Conservation (phyloP, 2,797 vertebrate genomes). For the Chelmon rostratus region DNA sequence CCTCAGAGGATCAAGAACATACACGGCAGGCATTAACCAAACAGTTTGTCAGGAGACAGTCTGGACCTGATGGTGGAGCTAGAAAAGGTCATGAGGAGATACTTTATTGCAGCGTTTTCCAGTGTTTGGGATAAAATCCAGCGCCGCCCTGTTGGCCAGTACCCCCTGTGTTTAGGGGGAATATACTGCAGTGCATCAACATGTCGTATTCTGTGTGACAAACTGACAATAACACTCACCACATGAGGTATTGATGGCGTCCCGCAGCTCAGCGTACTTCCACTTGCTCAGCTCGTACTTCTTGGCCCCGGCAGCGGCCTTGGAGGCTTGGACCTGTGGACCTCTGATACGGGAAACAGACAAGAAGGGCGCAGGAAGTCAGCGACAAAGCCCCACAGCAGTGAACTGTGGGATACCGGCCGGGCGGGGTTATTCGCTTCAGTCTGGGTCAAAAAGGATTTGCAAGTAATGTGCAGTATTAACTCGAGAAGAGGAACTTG, state of each 20-base stretch:
- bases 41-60: too few relatives aligned
- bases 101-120: too few relatives aligned
- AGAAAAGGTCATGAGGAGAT: too few relatives aligned
- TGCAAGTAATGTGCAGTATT: neutral
- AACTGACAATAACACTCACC: conserved; percentile 84
- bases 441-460: neutral
- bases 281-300: conserved; percentile 98
- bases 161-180: too few relatives aligned
- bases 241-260: conserved; percentile 98
- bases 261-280: conserved; percentile 97
- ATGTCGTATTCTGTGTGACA: neutral
- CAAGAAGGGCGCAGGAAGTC: conserved; percentile 26
- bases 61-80: too few relatives aligned
- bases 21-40: too few relatives aligned
- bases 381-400: conserved; percentile 20
- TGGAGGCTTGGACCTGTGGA: conserved; percentile 93
- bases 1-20: neutral
- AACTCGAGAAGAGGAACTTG: neutral
- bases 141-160: neutral
- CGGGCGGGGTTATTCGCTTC: neutral
- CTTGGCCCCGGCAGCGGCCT: conserved; percentile 91
- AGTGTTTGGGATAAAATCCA: neutral
- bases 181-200: neutral
- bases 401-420: conserved; percentile 6
- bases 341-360: conserved; percentile 85